Evolutionary conservation across 2,113 vertebrate genomes (phyloP), one percentile per base, ranked within the genome.

Genomic region (Agapornis roseicollis): DNA sequence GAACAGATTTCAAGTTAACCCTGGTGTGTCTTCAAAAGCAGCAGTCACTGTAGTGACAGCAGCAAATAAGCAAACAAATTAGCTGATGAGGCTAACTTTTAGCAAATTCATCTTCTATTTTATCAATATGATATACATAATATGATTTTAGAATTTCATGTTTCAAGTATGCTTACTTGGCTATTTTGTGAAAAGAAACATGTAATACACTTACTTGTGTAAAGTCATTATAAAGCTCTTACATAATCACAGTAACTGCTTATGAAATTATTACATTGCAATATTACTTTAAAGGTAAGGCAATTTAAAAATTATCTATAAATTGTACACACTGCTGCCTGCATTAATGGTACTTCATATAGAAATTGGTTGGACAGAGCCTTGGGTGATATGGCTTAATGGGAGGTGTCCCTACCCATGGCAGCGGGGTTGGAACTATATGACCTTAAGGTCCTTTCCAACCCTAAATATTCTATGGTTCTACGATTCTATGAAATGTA

Each of bases 281-380:
- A 82, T 52, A 74, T 47, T n/a, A 80, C 44, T 84, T 95, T 49
- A 96, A 96, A 94, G 66, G 42, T 91, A 95, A 89, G 81, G 33
- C 72, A 53, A 72, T 85, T 94, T 92, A 89, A 94, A 89, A 96
- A 92, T 93, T 49, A 83, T 83, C 31, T 52, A 88, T 90, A 79
- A 97, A 92, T 71, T 72, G 61, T 70, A 83, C 44, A 93, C 56
- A 37, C 68, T 93, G 28, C 55, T 94, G 66, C 52, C 7, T 44
- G 42, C 89, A 81, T 86, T 96, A 97, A 96, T 96, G 82, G 74
- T 83, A 88, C 52, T 96, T 96, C 91, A 94, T 96, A 97, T 85
- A 94, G 79, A 96, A 97, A 46, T 46, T 46, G 44, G 4, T 46
- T 46, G 44, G 18, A 46, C 44, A 46, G 44, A 46, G 44, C 44